Evolutionary conservation across 2,888 invertebrate species (phyloP).

Genomic region (Caenorhabditis uteleia): DNA sequence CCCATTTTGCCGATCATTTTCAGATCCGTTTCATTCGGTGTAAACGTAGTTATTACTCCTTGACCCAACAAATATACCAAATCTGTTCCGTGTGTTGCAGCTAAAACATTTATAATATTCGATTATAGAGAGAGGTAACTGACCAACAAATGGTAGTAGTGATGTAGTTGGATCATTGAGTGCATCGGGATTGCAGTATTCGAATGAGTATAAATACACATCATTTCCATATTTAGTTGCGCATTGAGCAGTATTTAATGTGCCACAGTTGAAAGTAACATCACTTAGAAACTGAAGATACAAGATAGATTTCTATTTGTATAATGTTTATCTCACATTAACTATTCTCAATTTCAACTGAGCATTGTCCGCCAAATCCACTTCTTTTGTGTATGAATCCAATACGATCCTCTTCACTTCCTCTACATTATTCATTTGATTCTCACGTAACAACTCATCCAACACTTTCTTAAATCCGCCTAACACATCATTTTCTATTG

Average conservation of each 20-base stretch:
- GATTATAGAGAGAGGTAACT: background rate
- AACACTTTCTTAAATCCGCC: constrained; percentile 2
- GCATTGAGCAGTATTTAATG: constrained; percentile 24
- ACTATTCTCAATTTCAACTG: constrained; percentile 10
- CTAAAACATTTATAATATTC: constrained; percentile 13
- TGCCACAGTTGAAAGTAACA: constrained; percentile 32
- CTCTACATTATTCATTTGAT: constrained; percentile 13
- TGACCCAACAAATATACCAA: constrained; percentile 54
- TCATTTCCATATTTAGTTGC: constrained; percentile 38
- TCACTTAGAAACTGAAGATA: constrained; percentile 34
- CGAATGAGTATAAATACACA: constrained; percentile 45
- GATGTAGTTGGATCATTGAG: constrained; percentile 45
- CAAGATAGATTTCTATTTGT: too few relatives aligned
- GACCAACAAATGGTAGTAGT: too few relatives aligned
- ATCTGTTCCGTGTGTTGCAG: constrained; percentile 50
- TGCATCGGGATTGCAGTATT: constrained; percentile 41
- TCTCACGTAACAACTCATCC: constrained; percentile 4
- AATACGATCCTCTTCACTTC: constrained; percentile 10
- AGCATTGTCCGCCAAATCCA: constrained; percentile 7
- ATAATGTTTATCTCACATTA: constrained; percentile 6
- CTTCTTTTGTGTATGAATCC: constrained; percentile 8
- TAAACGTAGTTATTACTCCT: constrained; percentile 46
- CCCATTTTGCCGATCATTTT: constrained; percentile 48
- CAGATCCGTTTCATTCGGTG: constrained; percentile 43
- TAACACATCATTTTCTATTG: constrained; percentile 12